Percentiles rank a stretch among this genome's conserved stretches.
Evolutionary conservation across 2,113 vertebrate species (phyloP).

Genomic region (Phoxinus phoxinus): DNA sequence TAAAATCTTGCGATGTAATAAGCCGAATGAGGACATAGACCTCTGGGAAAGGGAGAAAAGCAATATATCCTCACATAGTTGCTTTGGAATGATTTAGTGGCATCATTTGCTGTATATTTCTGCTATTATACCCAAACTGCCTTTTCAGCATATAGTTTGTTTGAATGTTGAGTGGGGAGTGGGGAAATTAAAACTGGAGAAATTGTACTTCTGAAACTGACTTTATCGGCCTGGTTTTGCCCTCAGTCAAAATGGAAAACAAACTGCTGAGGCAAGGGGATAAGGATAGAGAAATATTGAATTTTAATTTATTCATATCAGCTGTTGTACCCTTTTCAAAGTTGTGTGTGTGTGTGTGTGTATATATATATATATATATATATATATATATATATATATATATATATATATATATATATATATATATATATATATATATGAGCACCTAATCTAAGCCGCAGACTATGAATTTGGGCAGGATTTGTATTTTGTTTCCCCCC

Average conservation of each 20-base stretch:
- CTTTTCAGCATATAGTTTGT: constrained; percentile 38
- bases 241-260: constrained; percentile 34
- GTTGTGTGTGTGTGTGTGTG: too few species aligned
- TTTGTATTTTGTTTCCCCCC: constrained; percentile 55
- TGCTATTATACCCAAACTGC: constrained; percentile 36
- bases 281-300: constrained; percentile 51
- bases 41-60: constrained; percentile 1
- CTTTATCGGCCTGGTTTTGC: constrained; percentile 40
- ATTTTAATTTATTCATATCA: constrained; percentile 52
- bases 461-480: constrained; percentile 44
- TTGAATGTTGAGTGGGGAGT: background rate
- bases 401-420: constrained; percentile 1
- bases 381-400: constrained; percentile 10
- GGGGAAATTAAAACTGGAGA: constrained; percentile 20
- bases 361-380: background rate
- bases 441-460: constrained; percentile 40
- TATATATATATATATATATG: constrained; percentile 10
- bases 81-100: constrained; percentile 50
- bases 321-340: constrained; percentile 16
- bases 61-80: constrained; percentile 32
- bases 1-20: constrained; percentile 12
- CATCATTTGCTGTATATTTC: constrained; percentile 14
- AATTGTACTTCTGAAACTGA: constrained; percentile 21
- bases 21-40: constrained; percentile 11
- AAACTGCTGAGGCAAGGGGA: constrained; percentile 64